Evolutionary conservation across 2,888 invertebrate species (phyloP).

Genomic region (Eudemis profundana): DNA sequence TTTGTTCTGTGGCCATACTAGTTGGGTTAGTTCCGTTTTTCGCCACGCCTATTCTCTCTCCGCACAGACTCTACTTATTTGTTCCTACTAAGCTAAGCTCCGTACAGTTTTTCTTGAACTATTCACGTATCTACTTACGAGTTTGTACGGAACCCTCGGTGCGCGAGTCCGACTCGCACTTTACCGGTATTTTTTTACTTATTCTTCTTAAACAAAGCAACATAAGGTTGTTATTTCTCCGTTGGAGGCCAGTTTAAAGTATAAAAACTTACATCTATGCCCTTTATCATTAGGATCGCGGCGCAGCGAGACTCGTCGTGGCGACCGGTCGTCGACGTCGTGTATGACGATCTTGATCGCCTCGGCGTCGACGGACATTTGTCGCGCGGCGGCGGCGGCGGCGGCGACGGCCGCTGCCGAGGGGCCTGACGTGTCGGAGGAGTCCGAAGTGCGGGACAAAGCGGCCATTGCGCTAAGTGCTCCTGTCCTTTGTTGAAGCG

Average conservation of each 20-base stretch:
- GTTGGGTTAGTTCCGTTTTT: too few species aligned
- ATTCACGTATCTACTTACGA: too few species aligned
- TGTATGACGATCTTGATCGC: conserved; percentile 97
- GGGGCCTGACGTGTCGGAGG: conserved; percentile 66
- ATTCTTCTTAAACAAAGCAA: background rate
- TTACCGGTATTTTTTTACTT: too few species aligned
- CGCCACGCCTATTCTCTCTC: too few species aligned
- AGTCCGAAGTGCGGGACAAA: conserved; percentile 69
- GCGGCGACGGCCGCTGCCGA: conserved; percentile 75
- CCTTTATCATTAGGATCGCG: conserved; percentile 93
- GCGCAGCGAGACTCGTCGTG: conserved; percentile 90
- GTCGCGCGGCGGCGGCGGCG: conserved; percentile 88
- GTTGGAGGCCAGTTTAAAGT: background rate
- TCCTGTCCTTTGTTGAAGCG: conserved; percentile 86
- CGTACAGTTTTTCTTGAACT: too few species aligned
- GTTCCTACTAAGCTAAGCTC: too few species aligned
- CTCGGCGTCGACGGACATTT: conserved; percentile 95
- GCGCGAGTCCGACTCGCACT: too few species aligned
- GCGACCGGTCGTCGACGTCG: conserved; percentile 93
- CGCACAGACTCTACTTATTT: too few species aligned
- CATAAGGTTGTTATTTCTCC: background rate
- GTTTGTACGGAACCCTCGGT: too few species aligned
- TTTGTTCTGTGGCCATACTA: too few species aligned
- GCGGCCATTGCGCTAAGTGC: conserved; percentile 80
- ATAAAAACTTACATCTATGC: conserved; percentile 90